Base-by-base conservation (phyloP, 2,797 vertebrate species). In the Odontamblyopus rebecca region DNA sequence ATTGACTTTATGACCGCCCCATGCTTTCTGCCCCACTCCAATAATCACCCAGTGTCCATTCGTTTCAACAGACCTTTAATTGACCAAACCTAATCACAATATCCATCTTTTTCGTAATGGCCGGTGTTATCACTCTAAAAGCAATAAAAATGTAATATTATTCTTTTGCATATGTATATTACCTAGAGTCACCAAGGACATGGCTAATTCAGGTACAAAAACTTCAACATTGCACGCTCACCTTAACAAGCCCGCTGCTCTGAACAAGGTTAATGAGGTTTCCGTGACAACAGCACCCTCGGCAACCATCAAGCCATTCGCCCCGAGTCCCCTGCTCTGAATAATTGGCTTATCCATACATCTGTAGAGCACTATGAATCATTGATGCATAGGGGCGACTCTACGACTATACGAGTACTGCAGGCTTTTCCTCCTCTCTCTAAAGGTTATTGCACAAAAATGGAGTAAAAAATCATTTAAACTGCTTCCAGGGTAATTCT, bases 301-400 rank as follows among this genome's bases (percentile, higher is more conserved):
- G 68, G 61, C 75, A 74, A 68, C 68, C 19, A 84, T 84, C 61
- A 77, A 75, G 61, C 62, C 69, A 32, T 79, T 77, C 48, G 57
- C 77, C 69, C 72, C 38, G 13, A 77, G 64, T 75, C 59, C 67
- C 83, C 66, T 67, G 75, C 62, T 76, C 67, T 9, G 53, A 70
- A 73, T 87, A 80, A 87, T 78, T 89, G 85, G 69, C 72, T 67
- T 69, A 85, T 79, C 75, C 68, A 61, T 81, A 82, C 69, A 67
- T 84, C 72, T 70, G 51, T 73, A 61, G 29, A 75, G 67, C 71
- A 11, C 48, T 75, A 77, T 91, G 76, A 87, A 76, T 89, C 77
- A 85, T 80, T 78, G 68, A 83, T 82, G 67, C 68, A 74, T 59
- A 23, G 41, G 32, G 66, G 69, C 29, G 59, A 62, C 41, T 27